Evolutionary conservation across 2,113 vertebrate genomes (phyloP).

Genomic region (Suricata suricatta): DNA sequence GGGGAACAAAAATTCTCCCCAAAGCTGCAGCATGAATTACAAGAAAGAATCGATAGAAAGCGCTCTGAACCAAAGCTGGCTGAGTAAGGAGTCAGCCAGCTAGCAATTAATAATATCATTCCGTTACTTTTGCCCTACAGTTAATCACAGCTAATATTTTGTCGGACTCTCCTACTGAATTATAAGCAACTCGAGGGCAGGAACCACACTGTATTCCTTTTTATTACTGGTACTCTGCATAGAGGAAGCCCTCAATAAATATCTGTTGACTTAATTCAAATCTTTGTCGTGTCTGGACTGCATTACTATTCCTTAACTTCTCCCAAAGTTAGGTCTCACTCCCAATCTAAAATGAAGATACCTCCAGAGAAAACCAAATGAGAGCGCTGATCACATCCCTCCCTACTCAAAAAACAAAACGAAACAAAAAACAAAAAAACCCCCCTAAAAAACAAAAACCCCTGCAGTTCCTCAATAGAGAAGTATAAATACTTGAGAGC

Average conservation of each 20-base stretch:
- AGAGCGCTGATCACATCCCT: not conserved
- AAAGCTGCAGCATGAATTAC: not conserved
- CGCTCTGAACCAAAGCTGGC: not conserved
- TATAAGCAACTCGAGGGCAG: not conserved
- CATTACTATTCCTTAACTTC: not conserved
- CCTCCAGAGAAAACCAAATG: conserved; percentile 19
- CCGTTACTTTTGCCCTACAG: not conserved
- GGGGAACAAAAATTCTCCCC: not conserved
- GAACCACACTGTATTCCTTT: not conserved
- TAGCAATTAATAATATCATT: not conserved
- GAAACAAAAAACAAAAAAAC: not conserved
- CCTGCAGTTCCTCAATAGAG: not conserved
- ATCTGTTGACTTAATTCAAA: not conserved
- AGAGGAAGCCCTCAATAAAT: not conserved
- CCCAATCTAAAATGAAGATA: not conserved
- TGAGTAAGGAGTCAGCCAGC: not conserved
- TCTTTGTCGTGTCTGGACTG: not conserved
- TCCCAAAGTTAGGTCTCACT: not conserved
- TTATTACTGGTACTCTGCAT: not conserved
- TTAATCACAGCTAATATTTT: not conserved
- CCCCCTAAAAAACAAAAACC: not conserved
- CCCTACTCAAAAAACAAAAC: not conserved
- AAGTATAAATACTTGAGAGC: not conserved
- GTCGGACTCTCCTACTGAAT: not conserved
- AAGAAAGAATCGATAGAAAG: not conserved